Base-by-base conservation (phyloP, 2,888 invertebrate species). In the Acrobasis consociella region DNA sequence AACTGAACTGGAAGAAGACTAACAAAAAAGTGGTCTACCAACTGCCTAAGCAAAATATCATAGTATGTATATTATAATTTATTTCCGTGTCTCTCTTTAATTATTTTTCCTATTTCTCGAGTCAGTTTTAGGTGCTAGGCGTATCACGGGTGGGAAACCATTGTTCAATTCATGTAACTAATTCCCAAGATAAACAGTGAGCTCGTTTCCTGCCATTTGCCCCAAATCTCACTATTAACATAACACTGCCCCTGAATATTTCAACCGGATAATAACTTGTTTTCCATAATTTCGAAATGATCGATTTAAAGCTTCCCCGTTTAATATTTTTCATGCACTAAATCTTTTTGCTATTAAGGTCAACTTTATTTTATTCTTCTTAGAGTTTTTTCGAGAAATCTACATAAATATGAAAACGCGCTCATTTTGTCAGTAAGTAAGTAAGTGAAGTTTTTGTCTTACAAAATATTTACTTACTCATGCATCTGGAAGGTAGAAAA, bases 181-280 rank as follows among this genome's bases (percentile, higher is more conserved):
- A 56, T 56, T 17, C 22, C 16, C 17, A 56, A 56, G 16, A 42
- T 13, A 11, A 11, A 16, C 16, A 22, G 22, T n/a, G 9, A 9
- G 38, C 9, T 39, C 11, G 7, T 17, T 22, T 78, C 73, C 72
- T 67, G 73, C 72, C 74, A 72, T 72, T 78, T 81, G 76, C 70
- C 72, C 73, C 63, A 79, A 83, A 83, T 77, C 77, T 73, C 67
- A 72, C 62, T 71, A 85, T 88, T 87, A 85, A 78, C 87, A 88
- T 87, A 87, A 81, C 73, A 80, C 78, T 81, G 77, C 65, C 73
- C 68, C 81, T 86, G 80, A 83, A 85, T 87, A 80, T 82, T 85
- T 83, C 78, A 82, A 79, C 65, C 67, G 71, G 71, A 76, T 72
- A 74, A 73, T 76, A 72, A 71, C 31, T 49, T 49, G 58, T 64